Percentiles rank a stretch among this genome's conserved stretches.
Evolutionary conservation across 1,140 invertebrate genomes (phyloP).

Genomic region (Papilio xuthus): DNA sequence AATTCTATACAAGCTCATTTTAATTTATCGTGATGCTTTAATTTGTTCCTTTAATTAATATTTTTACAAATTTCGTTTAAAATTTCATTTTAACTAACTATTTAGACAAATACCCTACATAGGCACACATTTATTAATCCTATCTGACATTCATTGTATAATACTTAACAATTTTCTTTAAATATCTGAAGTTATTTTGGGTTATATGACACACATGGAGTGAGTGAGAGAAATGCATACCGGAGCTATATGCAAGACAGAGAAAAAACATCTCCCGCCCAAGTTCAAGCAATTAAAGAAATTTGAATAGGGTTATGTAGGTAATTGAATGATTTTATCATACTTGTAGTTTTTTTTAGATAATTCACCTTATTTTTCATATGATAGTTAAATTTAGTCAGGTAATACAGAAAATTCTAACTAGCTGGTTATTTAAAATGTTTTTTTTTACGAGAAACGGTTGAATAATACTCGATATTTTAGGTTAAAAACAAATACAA

Average conservation of each 20-base stretch:
- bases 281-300: background rate
- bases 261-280: background rate
- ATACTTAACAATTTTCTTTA: constrained; percentile 8
- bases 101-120: constrained; percentile 63
- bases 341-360: background rate
- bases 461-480: background rate
- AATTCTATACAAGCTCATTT: constrained; percentile 34
- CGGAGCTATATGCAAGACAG: background rate
- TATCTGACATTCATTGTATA: constrained; percentile 37
- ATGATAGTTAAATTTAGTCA: background rate
- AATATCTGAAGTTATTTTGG: background rate
- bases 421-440: background rate
- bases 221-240: background rate
- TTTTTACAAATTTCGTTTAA: constrained; percentile 39
- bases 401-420: background rate
- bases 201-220: no score
- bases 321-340: background rate
- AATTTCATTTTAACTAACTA: constrained; percentile 51
- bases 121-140: constrained; percentile 64
- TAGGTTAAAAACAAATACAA: background rate
- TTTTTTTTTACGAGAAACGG: background rate
- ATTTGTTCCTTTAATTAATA: background rate
- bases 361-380: background rate
- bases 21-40: constrained; percentile 35
- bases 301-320: background rate